A percentile compares a stretch with the other conserved stretches of the same genome.
Conservation (phyloP, 2,113 vertebrate genomes). For the Corythornis vintsioides region DNA sequence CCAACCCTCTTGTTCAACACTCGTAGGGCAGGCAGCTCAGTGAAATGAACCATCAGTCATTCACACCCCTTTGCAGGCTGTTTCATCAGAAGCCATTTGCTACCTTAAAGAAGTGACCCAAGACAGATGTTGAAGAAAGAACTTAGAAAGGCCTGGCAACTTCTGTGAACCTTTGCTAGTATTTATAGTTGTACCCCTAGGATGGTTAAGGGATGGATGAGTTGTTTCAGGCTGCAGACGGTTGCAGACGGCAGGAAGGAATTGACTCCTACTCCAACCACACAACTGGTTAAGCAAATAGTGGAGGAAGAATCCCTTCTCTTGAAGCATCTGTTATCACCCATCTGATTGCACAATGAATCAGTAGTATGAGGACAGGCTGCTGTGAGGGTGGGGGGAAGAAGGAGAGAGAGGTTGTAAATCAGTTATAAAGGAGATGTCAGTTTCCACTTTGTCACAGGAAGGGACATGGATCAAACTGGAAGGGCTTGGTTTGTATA, state of each 20-base stretch:
- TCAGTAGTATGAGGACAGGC: constrained; percentile 64
- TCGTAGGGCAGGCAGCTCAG: neutral
- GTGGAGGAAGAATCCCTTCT: constrained; percentile 69
- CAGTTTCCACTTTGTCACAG: neutral
- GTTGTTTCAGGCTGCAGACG: constrained; percentile 66
- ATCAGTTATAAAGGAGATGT: constrained; percentile 1
- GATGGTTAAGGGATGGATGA: constrained; percentile 43
- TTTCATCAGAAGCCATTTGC: constrained; percentile 10
- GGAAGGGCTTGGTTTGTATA: neutral
- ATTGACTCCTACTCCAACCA: constrained; percentile 68
- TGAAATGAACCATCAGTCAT: neutral
- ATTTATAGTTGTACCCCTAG: constrained; percentile 59
- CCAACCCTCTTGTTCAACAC: neutral
- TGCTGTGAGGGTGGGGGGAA: constrained; percentile 49
- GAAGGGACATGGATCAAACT: neutral
- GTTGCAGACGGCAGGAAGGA: constrained; percentile 66
- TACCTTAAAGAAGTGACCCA: neutral
- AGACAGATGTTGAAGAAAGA: neutral
- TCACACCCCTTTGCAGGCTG: neutral
- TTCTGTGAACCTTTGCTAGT: constrained; percentile 6
- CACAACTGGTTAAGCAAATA: constrained; percentile 66
- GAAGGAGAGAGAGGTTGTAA: constrained; percentile 9
- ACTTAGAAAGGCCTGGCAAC: neutral
- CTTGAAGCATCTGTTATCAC: constrained; percentile 65
- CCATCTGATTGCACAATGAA: constrained; percentile 66